Conservation (phyloP, 2,888 invertebrate genomes). For the Brenthis ino region DNA sequence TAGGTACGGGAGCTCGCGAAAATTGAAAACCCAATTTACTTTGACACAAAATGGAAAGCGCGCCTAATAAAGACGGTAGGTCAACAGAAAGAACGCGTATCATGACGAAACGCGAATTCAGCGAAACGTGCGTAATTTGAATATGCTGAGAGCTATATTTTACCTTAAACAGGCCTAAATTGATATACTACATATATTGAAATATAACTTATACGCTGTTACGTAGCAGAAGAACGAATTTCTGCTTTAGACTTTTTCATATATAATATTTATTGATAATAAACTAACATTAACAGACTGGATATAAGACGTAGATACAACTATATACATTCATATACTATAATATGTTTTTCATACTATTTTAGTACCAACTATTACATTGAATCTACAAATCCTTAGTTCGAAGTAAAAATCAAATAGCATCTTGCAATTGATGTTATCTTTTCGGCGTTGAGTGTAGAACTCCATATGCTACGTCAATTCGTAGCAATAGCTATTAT, state of each 20-base stretch:
- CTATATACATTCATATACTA: no score
- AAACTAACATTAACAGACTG: no score
- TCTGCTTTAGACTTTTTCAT: no score
- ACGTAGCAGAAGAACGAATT: no score
- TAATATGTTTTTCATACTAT: no score
- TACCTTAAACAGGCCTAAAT: conserved; percentile 20
- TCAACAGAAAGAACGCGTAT: conserved; percentile 41
- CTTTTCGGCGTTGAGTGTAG: conserved; percentile 25
- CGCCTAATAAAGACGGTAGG: conserved; percentile 41
- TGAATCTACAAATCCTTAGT: background rate
- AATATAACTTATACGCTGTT: conserved; percentile 6
- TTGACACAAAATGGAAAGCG: conserved; percentile 42
- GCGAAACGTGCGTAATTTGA: conserved; percentile 40
- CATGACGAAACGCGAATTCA: conserved; percentile 37
- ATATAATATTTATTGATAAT: no score
- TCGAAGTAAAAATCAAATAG: conserved; percentile 22
- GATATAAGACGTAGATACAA: no score
- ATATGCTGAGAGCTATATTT: conserved; percentile 29
- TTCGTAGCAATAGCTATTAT: conserved; percentile 36
- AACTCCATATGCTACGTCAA: conserved; percentile 36
- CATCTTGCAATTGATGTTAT: conserved; percentile 23
- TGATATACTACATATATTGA: conserved; percentile 10
- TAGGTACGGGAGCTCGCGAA: conserved; percentile 40
- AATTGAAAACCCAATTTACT: conserved; percentile 44
- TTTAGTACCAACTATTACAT: no score